Conservation (phyloP, 2,113 vertebrate genomes). For the Sceloporus tristichus region DNA sequence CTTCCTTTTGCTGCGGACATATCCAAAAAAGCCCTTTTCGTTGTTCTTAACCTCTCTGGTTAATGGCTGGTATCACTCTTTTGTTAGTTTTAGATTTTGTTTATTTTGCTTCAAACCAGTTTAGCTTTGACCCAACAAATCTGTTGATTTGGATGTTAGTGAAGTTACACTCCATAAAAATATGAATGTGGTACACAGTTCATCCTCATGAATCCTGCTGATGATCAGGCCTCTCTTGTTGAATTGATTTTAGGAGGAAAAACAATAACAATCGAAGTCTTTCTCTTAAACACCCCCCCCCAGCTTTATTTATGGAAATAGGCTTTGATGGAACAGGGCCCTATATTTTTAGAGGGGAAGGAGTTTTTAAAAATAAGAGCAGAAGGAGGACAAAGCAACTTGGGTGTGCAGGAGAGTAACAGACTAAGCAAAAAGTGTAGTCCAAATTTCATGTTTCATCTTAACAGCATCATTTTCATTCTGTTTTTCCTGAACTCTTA, state of each 20-base stretch:
- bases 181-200: constrained; percentile 67
- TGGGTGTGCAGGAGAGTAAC: not conserved
- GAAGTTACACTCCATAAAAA: constrained; percentile 72
- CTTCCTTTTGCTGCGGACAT: no score
- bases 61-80: no score
- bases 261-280: no score
- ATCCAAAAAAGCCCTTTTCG: no score
- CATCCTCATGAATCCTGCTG: constrained; percentile 61
- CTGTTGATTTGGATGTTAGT: constrained; percentile 57
- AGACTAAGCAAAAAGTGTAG: no score
- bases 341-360: not conserved
- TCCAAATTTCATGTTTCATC: not conserved
- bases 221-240: no score
- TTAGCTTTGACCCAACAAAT: no score
- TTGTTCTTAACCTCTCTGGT: no score
- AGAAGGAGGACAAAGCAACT: not conserved
- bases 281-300: no score
- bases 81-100: no score
- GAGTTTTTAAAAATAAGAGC: not conserved
- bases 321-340: not conserved
- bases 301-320: not conserved
- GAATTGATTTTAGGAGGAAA: no score
- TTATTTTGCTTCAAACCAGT: no score
- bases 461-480: not conserved
- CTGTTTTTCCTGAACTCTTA: not conserved